These are phyloP conservation scores for Saturnia japonica DNA, from an alignment of 2,888 invertebrate genomes.

Conservation along the genomic window DNA sequence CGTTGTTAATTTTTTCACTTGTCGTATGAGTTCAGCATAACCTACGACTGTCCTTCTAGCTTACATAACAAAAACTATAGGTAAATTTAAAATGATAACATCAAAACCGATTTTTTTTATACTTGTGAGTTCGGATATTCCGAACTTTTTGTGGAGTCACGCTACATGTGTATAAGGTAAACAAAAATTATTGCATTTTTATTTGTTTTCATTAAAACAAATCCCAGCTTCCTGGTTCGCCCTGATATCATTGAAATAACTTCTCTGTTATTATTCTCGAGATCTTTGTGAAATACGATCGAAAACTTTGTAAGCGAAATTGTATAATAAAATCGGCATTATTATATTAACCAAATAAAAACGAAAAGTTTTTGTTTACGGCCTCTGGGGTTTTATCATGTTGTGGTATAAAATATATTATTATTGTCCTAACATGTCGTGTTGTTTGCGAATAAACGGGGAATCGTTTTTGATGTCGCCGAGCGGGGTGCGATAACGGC, in stretches of 20 bases:
- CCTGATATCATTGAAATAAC: neutral
- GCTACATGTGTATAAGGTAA: too few species aligned
- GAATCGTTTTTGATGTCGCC: conserved; percentile 32
- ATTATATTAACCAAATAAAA: conserved; percentile 7
- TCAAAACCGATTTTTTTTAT: too few species aligned
- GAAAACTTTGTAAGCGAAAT: neutral
- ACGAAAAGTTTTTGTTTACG: conserved; percentile 19
- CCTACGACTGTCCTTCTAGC: too few species aligned
- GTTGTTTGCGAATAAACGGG: conserved; percentile 18
- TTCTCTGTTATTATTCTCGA: neutral
- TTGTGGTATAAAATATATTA: conserved; percentile 33
- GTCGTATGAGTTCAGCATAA: too few species aligned
- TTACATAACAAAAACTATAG: too few species aligned
- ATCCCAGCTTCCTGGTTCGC: neutral
- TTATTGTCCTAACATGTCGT: conserved; percentile 21
- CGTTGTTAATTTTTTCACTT: too few species aligned
- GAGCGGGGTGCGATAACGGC: conserved; percentile 30
- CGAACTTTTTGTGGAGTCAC: too few species aligned
- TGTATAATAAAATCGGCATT: neutral
- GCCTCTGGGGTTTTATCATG: conserved; percentile 30
- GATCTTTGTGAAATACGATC: neutral
- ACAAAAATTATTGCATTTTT: too few species aligned
- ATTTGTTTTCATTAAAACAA: too few species aligned
- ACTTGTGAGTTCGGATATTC: too few species aligned
- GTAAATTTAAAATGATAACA: too few species aligned